Evolutionary conservation across 1,140 invertebrate genomes (phyloP).

Genomic region (Caenorhabditis inopinata): DNA sequence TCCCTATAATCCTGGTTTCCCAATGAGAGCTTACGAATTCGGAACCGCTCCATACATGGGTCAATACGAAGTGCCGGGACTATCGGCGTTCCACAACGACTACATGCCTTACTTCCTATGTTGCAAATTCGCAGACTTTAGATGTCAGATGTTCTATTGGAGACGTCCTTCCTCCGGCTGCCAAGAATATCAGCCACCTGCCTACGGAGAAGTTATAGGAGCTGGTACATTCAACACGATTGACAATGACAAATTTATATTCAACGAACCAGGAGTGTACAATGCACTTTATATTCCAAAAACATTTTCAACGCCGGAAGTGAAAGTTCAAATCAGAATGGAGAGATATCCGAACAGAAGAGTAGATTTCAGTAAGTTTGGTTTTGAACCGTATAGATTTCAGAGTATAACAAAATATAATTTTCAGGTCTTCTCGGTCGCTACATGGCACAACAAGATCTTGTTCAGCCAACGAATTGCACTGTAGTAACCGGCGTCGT

Average conservation of each 20-base stretch:
- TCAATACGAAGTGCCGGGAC: constrained; percentile 63
- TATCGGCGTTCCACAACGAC: constrained; percentile 64
- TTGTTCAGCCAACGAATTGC: constrained; percentile 65
- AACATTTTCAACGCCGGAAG: constrained; percentile 61
- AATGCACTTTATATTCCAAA: constrained; percentile 64
- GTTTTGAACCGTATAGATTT: neutral
- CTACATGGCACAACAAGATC: constrained; percentile 61
- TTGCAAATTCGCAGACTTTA: constrained; percentile 65
- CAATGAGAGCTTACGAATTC: constrained; percentile 64
- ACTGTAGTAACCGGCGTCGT: constrained; percentile 66
- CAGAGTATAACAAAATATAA: too few relatives aligned
- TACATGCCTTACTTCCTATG: constrained; percentile 66
- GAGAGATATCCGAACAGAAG: constrained; percentile 64
- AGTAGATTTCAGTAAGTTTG: constrained; percentile 60
- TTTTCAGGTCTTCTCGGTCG: constrained; percentile 59
- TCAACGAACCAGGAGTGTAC: constrained; percentile 66
- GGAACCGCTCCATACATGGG: constrained; percentile 65
- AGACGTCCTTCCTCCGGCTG: constrained; percentile 61
- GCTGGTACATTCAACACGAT: constrained; percentile 64
- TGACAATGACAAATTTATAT: constrained; percentile 66
- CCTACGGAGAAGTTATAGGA: constrained; percentile 51
- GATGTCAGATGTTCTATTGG: constrained; percentile 66
- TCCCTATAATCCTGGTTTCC: constrained; percentile 66
- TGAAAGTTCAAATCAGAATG: constrained; percentile 63
- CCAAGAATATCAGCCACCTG: constrained; percentile 65